Evolutionary conservation across 2,113 vertebrate genomes (phyloP), one percentile per base, ranked within the genome.

Genomic region (Chamaetylas fuelleborni): DNA sequence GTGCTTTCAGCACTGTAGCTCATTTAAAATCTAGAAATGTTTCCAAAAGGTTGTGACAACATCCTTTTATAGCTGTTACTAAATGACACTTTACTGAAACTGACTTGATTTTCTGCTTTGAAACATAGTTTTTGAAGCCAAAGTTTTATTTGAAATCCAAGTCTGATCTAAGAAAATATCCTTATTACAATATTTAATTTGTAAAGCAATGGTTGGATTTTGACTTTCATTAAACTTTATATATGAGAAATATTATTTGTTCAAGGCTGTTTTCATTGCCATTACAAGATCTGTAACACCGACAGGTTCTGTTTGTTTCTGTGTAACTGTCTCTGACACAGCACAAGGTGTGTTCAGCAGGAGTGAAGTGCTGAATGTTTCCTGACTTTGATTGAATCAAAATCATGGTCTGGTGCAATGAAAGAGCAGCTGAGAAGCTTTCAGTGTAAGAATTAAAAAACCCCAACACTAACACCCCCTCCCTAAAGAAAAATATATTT

Each of bases 251-350:
- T 38, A 23, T 20, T 11, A 23, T 20, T 58, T 73, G 23, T 50
- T 67, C 15, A 50, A 24, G 54, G 3, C 14, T 73, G 34, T 60
- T 53, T 29, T 19, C 34, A 18, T 7, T 12, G 36, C 20, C 14
- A 2, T 14, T 36, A 12, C 14, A 24, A 26, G 42, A 8, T 7
- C 5, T 0, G 1, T 4, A 24, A 61, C 6, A 4, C 0, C 0
- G 54, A 8, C 7, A 8, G 14, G 28, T 57, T 18, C 5, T 18
- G 7, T 19, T 3, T 78, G 24, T 54, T 36, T 71, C n/a, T 33
- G 7, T 65, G 26, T n/a, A 22, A 18, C 38, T 51, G 9, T 34
- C 43, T 51, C 58, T 81, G 69, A 12, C 19, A 33, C 33, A 45
- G n/a, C 34, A n/a, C 14, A 25, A 16, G 1, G 1, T 28, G 11